These are phyloP conservation scores for Pollenia amentaria DNA, from an alignment of 2,888 invertebrate genomes.

Conservation along the genomic window DNA sequence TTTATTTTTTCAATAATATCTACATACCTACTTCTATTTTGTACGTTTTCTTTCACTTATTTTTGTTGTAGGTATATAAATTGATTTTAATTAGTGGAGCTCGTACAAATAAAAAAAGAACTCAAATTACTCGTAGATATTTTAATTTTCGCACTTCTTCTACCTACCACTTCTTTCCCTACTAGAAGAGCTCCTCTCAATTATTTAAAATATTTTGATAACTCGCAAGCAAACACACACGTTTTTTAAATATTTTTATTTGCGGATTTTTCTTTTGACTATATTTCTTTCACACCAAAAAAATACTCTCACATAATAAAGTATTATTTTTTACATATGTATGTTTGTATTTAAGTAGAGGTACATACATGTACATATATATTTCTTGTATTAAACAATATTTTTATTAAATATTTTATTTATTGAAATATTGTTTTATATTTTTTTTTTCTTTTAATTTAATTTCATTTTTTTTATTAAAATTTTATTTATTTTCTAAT, in stretches of 20 bases:
- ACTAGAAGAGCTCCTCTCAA: conserved; percentile 38
- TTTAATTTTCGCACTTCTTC: conserved; percentile 71
- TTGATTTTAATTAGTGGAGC: conserved; percentile 63
- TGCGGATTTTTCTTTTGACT: conserved; percentile 48
- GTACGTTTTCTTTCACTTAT: neutral
- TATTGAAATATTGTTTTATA: conserved; percentile 49
- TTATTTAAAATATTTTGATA: conserved; percentile 45
- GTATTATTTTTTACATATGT: conserved; percentile 43
- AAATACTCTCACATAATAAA: conserved; percentile 34
- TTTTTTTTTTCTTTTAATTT: conserved; percentile 20
- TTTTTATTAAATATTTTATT: conserved; percentile 59
- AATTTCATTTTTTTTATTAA: conserved; percentile 15
- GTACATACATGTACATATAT: conserved; percentile 18
- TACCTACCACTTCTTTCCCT: conserved; percentile 49
- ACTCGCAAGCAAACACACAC: conserved; percentile 34
- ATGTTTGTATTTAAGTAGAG: neutral
- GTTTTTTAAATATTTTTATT: conserved; percentile 46
- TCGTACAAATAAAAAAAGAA: neutral
- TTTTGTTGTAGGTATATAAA: conserved; percentile 26
- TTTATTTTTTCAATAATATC: conserved; percentile 12
- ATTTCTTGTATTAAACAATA: conserved; percentile 17
- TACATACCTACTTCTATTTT: conserved; percentile 8
- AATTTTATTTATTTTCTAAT: conserved; percentile 29
- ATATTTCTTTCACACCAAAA: conserved; percentile 47
- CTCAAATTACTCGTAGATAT: conserved; percentile 68